phyloP scores from a whole-genome alignment of 2,797 vertebrate genomes.

The Mus spretus region DNA sequence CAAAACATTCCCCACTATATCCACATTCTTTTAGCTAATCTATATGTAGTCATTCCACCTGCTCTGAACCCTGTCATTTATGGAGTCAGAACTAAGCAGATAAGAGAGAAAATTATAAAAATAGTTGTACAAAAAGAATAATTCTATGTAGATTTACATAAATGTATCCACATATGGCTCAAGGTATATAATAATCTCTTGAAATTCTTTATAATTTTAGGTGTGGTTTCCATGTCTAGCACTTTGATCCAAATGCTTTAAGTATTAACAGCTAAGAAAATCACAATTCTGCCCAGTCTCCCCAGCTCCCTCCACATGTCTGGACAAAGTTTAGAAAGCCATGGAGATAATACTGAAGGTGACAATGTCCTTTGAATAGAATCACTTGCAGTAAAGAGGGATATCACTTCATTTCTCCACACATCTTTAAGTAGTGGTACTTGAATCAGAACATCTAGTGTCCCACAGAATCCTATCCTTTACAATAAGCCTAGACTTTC shows the following conservation, averaged over 20 bases:
- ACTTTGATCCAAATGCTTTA: constrained; percentile 19
- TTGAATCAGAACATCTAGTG: background rate
- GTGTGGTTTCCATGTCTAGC: background rate
- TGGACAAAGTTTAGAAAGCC: constrained; percentile 28
- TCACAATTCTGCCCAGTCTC: background rate
- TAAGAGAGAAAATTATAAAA: constrained; percentile 51
- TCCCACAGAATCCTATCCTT: background rate
- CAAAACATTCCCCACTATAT: constrained; percentile 61
- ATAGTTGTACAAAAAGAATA: constrained; percentile 82
- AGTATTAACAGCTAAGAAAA: background rate
- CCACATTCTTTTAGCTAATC: constrained; percentile 75
- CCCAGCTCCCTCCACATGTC: background rate
- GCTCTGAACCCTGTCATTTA: constrained; percentile 85
- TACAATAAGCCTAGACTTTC: background rate
- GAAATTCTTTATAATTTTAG: background rate
- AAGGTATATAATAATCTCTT: background rate
- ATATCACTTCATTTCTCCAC: background rate
- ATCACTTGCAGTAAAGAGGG: background rate
- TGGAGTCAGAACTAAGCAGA: constrained; percentile 86
- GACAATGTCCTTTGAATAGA: constrained; percentile 78
- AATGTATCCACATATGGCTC: background rate
- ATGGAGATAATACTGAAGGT: constrained; percentile 83
- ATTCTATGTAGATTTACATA: constrained; percentile 22
- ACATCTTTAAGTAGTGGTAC: background rate
- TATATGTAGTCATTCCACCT: constrained; percentile 72